Evolutionary conservation across 2,888 invertebrate genomes (phyloP), one percentile per base, ranked within the genome.

Genomic region (Gymnoscelis rufifasciata): DNA sequence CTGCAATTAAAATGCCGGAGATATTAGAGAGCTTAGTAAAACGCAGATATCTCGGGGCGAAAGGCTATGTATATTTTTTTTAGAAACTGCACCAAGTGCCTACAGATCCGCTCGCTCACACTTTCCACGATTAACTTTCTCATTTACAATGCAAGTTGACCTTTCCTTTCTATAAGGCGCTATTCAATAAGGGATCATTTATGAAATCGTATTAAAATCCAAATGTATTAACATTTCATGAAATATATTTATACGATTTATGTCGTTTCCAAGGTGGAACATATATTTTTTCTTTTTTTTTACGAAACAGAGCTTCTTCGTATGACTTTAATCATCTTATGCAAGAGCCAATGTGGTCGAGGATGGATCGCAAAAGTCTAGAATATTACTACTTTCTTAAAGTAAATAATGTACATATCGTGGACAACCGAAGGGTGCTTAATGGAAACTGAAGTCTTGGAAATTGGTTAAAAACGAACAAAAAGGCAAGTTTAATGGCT

Each of bases 41-140:
- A 52, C 47, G 43, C 45, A 48, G 49, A 53, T 43, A 52, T 56
- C 47, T 57, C 56, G 57, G 60, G 57, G 58, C 59, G 61, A 66
- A 64, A 64, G 60, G 62, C 60, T 59, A 48, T 56, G 59, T 62
- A 61, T 66, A 63, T 62, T 65, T 68, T 71, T 73, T 76, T 77
- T 79, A 74, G 75, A 78, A 79, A 78, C 68, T 66, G 71, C 69
- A 73, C 68, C 69, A 62, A 75, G 71, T 72, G 74, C 74, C 50
- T 68, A 62, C 71, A 72, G 75, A 78, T 77, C 74, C 74, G 72
- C 65, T 71, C 72, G 74, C 73, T 71, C 76, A 68, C 77, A 84
- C 87, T 87, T 86, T 87, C 84, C 83, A 79, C 79, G 79, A 83
- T 84, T 79, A 83, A 87, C 87, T 86, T 87, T 87, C 87, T 83